A percentile compares a stretch with the other conserved stretches of the same genome.
Evolutionary conservation across 2,888 invertebrate species (phyloP).

Genomic region (Dascillus cervinus): DNA sequence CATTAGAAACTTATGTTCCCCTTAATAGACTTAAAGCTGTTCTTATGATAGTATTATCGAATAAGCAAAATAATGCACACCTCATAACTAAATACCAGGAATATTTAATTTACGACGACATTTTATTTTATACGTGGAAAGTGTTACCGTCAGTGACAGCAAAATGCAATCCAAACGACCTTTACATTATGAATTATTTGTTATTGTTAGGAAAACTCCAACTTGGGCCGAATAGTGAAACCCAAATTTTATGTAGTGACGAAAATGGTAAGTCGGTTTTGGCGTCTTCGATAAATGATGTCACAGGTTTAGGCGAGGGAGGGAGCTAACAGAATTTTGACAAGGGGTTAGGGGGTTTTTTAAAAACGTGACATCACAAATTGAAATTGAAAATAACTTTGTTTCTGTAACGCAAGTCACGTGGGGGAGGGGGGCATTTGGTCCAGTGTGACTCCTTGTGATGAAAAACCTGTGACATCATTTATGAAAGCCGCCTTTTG

Average conservation of each 20-base stretch:
- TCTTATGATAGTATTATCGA: conserved; percentile 56
- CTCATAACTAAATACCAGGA: conserved; percentile 66
- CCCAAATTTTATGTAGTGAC: conserved; percentile 28
- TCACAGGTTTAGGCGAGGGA: too few relatives aligned
- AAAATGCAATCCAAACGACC: conserved; percentile 45
- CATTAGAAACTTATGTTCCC: conserved; percentile 57
- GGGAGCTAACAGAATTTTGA: too few relatives aligned
- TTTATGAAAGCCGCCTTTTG: neutral
- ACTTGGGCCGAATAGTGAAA: conserved; percentile 28
- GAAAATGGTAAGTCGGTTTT: conserved; percentile 20
- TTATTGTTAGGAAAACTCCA: conserved; percentile 35
- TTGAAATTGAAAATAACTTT: too few relatives aligned
- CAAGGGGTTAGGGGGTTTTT: too few relatives aligned
- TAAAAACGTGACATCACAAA: too few relatives aligned
- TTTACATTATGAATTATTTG: conserved; percentile 38
- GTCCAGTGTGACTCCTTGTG: too few relatives aligned
- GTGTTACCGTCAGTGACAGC: conserved; percentile 50
- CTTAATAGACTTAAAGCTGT: conserved; percentile 58
- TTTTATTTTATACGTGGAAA: conserved; percentile 65
- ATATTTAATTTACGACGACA: conserved; percentile 66
- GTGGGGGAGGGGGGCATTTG: too few relatives aligned
- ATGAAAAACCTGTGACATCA: too few relatives aligned
- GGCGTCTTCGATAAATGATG: too few relatives aligned
- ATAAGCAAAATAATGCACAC: conserved; percentile 51
- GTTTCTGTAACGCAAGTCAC: too few relatives aligned